These are phyloP conservation scores for Zhuqinia jingwanae DNA, from an alignment of 2,888 invertebrate species.

Conservation along the genomic window DNA sequence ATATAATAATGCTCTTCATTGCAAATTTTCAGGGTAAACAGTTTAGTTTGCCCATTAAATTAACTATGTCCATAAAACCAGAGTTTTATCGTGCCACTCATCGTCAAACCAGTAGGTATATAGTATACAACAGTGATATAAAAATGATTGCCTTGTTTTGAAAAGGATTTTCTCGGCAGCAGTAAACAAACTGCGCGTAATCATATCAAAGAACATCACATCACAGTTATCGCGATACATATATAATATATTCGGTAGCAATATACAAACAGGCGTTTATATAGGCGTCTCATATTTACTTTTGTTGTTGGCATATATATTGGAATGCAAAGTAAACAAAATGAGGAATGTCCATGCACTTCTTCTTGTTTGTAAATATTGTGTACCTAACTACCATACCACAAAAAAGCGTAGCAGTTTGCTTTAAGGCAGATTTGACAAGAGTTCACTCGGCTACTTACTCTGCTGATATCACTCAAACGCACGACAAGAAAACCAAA, in stretches of 20 bases:
- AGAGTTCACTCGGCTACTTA: background rate
- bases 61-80: background rate
- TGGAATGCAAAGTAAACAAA: too few relatives aligned
- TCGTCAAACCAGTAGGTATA: too few relatives aligned
- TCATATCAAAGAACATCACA: too few relatives aligned
- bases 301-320: too few relatives aligned
- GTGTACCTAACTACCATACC: too few relatives aligned
- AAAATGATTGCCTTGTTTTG: background rate
- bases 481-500: background rate
- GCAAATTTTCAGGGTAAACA: constrained; percentile 34
- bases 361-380: too few relatives aligned
- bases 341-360: too few relatives aligned
- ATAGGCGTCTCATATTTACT: too few relatives aligned
- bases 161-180: background rate
- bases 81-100: background rate
- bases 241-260: too few relatives aligned
- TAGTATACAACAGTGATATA: background rate
- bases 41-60: constrained; percentile 17
- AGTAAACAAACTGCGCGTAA: background rate
- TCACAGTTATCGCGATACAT: too few relatives aligned
- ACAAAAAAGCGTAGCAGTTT: too few relatives aligned
- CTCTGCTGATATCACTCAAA: background rate
- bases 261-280: too few relatives aligned
- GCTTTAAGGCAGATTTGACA: constrained; percentile 22
- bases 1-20: background rate